Evolutionary conservation across 2,113 vertebrate genomes (phyloP).

Genomic region (Stigmatopora nigra): DNA sequence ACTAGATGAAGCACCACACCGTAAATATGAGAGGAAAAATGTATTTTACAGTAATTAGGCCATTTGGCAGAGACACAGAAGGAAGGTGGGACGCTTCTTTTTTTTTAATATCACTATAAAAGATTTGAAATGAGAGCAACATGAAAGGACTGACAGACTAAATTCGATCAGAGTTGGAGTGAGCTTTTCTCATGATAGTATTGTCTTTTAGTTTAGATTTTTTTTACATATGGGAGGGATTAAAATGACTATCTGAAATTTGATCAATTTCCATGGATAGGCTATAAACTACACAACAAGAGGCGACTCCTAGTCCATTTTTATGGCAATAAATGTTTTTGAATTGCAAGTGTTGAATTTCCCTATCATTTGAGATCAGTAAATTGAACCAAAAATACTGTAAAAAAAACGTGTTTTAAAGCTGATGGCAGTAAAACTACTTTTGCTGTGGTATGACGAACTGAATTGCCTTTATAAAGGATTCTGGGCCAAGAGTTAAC

Average conservation of each 20-base stretch:
- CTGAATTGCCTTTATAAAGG: not conserved
- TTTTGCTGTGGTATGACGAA: not conserved
- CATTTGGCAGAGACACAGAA: not conserved
- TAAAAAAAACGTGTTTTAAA: not conserved
- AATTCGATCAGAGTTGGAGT: not conserved
- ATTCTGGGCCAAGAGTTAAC: not conserved
- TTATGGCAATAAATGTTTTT: not conserved
- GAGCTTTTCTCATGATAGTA: not conserved
- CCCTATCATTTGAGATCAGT: not conserved
- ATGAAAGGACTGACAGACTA: not conserved
- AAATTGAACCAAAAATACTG: not conserved
- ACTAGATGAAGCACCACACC: conserved; percentile 56
- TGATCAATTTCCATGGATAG: not conserved
- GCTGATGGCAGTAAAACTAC: not conserved
- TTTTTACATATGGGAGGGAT: too few species aligned
- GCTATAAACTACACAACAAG: not conserved
- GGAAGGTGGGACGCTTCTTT: not conserved
- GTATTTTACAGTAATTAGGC: not conserved
- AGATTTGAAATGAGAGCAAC: not conserved
- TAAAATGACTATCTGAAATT: not conserved
- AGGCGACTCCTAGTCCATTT: not conserved
- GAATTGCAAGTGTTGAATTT: not conserved
- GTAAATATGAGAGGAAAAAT: conserved; percentile 2
- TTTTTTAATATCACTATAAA: not conserved
- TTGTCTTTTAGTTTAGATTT: not conserved